These are phyloP conservation scores for Nomada lathburiana DNA, from an alignment of 2,888 invertebrate species.

Conservation along the genomic window DNA sequence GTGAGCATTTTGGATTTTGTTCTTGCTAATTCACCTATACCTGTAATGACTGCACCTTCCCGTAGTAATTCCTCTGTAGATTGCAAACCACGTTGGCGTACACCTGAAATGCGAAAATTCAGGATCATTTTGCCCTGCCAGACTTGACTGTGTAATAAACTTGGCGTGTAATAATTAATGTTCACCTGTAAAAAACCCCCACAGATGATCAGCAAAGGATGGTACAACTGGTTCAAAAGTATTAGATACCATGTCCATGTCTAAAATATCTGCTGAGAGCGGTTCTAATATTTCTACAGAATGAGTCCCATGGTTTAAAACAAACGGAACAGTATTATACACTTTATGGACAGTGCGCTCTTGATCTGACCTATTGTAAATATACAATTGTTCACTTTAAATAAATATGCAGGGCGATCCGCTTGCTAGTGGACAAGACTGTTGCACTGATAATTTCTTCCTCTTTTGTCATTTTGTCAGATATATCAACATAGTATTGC, in stretches of 20 bases:
- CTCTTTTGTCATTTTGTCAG: too few species aligned
- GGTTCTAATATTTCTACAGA: conserved; percentile 92
- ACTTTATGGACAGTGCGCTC: conserved; percentile 92
- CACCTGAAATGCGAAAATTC: conserved; percentile 85
- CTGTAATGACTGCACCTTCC: conserved; percentile 92
- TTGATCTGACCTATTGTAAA: conserved; percentile 88
- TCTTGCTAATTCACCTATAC: conserved; percentile 90
- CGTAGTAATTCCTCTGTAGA: conserved; percentile 94
- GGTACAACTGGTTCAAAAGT: conserved; percentile 92
- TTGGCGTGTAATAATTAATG: conserved; percentile 42
- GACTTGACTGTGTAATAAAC: background rate
- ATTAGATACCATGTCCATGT: conserved; percentile 93
- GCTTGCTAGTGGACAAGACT: too few species aligned
- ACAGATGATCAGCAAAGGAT: conserved; percentile 91
- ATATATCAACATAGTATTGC: too few species aligned
- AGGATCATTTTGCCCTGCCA: background rate
- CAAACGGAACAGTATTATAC: conserved; percentile 92
- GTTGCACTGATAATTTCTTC: too few species aligned
- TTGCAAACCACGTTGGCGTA: conserved; percentile 93
- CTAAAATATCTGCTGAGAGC: conserved; percentile 89
- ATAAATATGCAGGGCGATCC: background rate
- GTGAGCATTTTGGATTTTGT: conserved; percentile 88
- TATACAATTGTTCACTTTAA: background rate
- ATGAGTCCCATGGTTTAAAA: conserved; percentile 87
- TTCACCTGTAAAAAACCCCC: conserved; percentile 91